phyloP scores from a whole-genome alignment of 1,140 invertebrate species.

The Halictus rubicundus region DNA sequence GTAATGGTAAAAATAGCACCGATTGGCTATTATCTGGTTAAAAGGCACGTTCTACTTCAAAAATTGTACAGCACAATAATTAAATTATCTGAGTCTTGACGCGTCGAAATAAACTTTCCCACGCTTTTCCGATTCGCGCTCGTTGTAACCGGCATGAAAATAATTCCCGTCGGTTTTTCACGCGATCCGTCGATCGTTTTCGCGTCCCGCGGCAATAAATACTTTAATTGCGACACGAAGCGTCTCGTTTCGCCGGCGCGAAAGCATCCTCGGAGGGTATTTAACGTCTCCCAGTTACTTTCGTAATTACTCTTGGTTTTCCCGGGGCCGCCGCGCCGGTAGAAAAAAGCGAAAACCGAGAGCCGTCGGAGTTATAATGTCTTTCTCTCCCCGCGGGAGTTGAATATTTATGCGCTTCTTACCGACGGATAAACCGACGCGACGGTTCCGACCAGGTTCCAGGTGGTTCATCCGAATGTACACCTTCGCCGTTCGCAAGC shows the following conservation, averaged over 20 bases:
- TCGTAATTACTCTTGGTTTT: slow-evolving; percentile 43
- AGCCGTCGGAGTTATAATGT: background rate
- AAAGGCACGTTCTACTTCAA: too few relatives aligned
- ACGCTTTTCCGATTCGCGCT: too few relatives aligned
- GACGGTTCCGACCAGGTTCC: background rate
- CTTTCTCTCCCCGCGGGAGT: background rate
- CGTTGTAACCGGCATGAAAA: background rate
- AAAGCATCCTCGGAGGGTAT: slow-evolving; percentile 26
- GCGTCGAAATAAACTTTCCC: too few relatives aligned
- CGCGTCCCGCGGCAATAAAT: slow-evolving; percentile 27
- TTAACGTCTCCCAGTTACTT: slow-evolving; percentile 41
- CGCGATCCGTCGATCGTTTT: background rate
- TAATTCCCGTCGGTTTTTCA: background rate
- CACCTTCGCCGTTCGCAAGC: background rate
- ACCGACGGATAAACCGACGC: slow-evolving; percentile 1
- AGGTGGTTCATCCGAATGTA: background rate
- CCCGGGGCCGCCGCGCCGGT: background rate
- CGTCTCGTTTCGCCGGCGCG: slow-evolving; percentile 15
- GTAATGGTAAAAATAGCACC: too few relatives aligned
- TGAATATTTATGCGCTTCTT: slow-evolving; percentile 32
- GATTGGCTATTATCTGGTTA: too few relatives aligned
- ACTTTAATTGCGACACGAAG: slow-evolving; percentile 30
- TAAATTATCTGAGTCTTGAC: too few relatives aligned
- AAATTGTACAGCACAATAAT: too few relatives aligned
- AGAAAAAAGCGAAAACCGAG: background rate